Evolutionary conservation across 2,797 vertebrate species (phyloP).

Genomic region (Vultur gryphus): DNA sequence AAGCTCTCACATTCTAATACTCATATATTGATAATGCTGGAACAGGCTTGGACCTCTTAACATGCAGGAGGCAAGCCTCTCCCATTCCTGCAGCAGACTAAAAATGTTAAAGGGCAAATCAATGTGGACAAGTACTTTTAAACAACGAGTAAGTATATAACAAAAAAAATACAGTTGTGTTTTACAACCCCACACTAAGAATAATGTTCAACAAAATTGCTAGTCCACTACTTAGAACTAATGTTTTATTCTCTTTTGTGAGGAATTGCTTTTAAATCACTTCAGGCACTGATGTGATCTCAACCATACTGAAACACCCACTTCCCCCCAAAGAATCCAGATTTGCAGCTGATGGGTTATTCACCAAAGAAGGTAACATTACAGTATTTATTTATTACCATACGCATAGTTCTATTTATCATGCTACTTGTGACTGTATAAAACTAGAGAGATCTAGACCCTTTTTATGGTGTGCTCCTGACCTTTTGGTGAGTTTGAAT

Average conservation of each 20-base stretch:
- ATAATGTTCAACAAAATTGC: not conserved
- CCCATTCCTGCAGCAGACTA: not conserved
- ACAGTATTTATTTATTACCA: not conserved
- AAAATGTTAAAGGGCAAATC: not conserved
- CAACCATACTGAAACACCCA: not conserved
- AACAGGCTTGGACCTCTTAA: not conserved
- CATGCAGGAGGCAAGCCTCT: not conserved
- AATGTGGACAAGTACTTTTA: not conserved
- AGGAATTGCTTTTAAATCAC: not conserved
- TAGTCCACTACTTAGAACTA: not conserved
- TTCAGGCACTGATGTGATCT: not conserved
- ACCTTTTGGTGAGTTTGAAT: not conserved
- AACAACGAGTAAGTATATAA: not conserved
- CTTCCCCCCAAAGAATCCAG: not conserved
- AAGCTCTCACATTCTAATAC: not conserved
- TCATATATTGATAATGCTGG: not conserved
- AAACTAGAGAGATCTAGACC: not conserved
- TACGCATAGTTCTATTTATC: not conserved
- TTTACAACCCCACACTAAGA: not conserved
- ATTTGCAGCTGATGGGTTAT: not conserved
- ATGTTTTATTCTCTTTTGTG: not conserved
- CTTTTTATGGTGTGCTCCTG: not conserved
- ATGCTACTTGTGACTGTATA: not conserved
- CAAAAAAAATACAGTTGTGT: not conserved
- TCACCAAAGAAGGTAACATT: not conserved